Base-by-base conservation (phyloP, 1,140 invertebrate genomes). In the Anagrus nilaparvatae region DNA sequence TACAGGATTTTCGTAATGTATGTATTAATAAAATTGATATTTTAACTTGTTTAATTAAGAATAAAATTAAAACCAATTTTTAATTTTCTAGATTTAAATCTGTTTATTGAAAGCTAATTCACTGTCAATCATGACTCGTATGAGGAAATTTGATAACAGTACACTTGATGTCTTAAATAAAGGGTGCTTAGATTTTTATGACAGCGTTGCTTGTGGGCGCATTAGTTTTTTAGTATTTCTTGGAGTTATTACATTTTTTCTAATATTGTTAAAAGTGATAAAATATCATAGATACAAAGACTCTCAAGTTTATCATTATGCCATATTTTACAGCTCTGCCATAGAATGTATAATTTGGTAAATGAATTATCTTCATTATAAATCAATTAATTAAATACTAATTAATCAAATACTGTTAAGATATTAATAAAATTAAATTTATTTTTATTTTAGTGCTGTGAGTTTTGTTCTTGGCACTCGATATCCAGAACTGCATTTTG, bases 291-390 rank as follows among this genome's bases (percentile, higher is more conserved):
- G 62, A 16, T 58, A 63, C 32, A 61, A 60, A 19, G 69, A 74
- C 49, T 63, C 62, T 4, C 65, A 67, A 43, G 60, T 70, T 47
- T 71, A 75, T 49, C 72, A 75, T 45, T 73, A 71, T 55, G 53
- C 64, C 24, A 67, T 74, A 43, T 72, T 74, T 51, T 73, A 73
- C 43, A 56, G 64, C 10, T 70, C 72, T 20, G 61, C 62, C 9
- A 46, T 72, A 23, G 61, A 71, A 52, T 69, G 65, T 49, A 58
- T 67, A 27, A 54, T 69, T 19, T 67, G 69, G 72, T 74, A 60
- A 62, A 55, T 23, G 13, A 40, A 43, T 23, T 21, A n/a, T 25
- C 25, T 33, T 36, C 5, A 13, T 23, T 8, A 41, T 8, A 32
- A 23, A 33, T 32, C 7, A 28, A 25, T 13, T 20, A 27, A 5